Percentiles rank a stretch among this genome's conserved stretches.
phyloP scores from a whole-genome alignment of 1,140 invertebrate species.

The Halesus radiatus region DNA sequence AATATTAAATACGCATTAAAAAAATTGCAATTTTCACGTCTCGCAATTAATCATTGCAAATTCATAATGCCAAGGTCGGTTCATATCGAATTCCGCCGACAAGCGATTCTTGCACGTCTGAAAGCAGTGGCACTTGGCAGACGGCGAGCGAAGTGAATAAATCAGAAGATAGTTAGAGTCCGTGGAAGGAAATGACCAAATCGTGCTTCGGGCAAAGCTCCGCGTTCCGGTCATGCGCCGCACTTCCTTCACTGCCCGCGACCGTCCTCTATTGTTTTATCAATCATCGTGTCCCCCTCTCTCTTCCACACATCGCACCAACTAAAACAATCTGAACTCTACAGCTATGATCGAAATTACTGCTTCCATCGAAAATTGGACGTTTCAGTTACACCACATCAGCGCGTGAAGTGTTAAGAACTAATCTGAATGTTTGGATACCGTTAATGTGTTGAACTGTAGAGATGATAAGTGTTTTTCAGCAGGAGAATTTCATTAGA shows the following conservation, averaged over 20 bases:
- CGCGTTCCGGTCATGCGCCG: constrained; percentile 35
- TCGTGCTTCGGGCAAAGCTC: constrained; percentile 3
- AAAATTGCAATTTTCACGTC: no score
- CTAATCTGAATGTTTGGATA: no score
- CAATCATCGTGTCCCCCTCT: background rate
- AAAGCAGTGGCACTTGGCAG: background rate
- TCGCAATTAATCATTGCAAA: no score
- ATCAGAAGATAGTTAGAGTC: background rate
- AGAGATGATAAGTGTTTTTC: no score
- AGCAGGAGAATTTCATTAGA: no score
- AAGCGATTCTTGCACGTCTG: no score
- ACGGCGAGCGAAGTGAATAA: background rate
- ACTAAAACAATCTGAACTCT: no score
- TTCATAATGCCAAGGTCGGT: no score
- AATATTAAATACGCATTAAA: no score
- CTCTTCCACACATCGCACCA: no score
- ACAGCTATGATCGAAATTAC: background rate
- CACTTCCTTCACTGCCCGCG: constrained; percentile 2
- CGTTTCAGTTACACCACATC: background rate
- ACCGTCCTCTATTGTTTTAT: background rate
- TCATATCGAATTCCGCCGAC: no score
- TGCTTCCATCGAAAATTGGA: background rate
- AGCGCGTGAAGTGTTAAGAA: background rate
- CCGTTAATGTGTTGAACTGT: no score
- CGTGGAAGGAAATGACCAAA: constrained; percentile 23